Base-by-base conservation (phyloP, 1,140 invertebrate species). In the Tachypleus tridentatus region DNA sequence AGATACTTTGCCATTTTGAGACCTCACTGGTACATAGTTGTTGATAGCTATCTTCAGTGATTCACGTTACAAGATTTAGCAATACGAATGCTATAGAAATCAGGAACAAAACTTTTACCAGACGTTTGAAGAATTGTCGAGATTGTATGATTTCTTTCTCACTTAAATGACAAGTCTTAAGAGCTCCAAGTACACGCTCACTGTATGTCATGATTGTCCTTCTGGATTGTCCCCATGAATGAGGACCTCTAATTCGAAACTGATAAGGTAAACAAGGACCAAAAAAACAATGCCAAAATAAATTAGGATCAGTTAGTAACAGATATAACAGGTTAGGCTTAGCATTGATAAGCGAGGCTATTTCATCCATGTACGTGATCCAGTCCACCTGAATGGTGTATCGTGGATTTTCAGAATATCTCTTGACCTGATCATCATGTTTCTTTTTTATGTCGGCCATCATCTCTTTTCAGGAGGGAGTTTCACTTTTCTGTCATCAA, bases 341-440 rank as follows among this genome's bases (percentile, higher is more conserved):
- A 58, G 71, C 74, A 8, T 76, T 76, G 29, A 70, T 58, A 54
- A 73, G 7, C 47, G 65, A 69, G 3, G 76, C 76, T 5, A 79
- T 57, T 59, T 77, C 73, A 61, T 79, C 75, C 73, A 77, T 72
- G 63, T 69, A 77, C 0, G 63, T 51, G 1, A 75, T 60, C 51
- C 63, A 76, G 67, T 77, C 77, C 2, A 80, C 76, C 69, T 80
- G 73, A 52, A 80, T 70, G 5, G 78, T 79, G 61, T 80, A 78
- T 58, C 79, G 66, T 51, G 73, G 69, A 9, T 73, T 72, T 3
- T 65, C 62, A 2, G 77, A 72, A 49, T 69, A 72, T 64, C 71
- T 62, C 57, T 66, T 49, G 72, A 11, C 71, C 6, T 74, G 74
- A 47, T 69, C 63, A 56, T 67, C 64, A 5, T 61, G 57, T 62